Base-by-base conservation (phyloP, 2,113 vertebrate species). In the Asarcornis scutulata region DNA sequence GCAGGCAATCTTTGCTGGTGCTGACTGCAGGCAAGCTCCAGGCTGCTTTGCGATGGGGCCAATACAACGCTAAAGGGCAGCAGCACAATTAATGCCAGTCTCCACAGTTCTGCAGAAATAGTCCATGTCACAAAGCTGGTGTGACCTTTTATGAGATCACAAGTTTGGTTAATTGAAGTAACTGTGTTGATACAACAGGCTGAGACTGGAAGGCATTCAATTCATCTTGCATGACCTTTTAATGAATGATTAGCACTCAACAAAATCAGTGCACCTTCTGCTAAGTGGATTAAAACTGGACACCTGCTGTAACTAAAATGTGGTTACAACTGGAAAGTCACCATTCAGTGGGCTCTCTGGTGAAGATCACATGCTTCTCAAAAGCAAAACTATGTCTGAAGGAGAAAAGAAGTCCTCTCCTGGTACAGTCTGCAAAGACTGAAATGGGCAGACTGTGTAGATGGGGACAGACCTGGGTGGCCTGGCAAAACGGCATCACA, bases 251-350 rank as follows among this genome's bases (percentile, higher is more conserved):
- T 88, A 95, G 95, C 94, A 95, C 53, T 88, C 69, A 42, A 72
- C 91, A 78, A 91, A 93, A 93, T 31, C 88, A 94, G 68, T 68
- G 79, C 69, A 74, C 93, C 90, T 93, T 86, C 85, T 20, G 8
- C 89, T 96, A 94, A 96, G 34, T 93, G 94, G 95, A 96, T 97
- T 96, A 96, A 81, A 91, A 21, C 46, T 31, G 83, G 90, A 94
- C 92, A 90, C 93, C 93, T 78, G 94, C 94, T 96, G 95, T 42
- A 93, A 71, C 56, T 59, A 34, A 83, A 94, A 93, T 83, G 78
- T 46, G 75, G 91, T 59, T 83, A 26, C 82, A 50, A 67, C 0
- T 3, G 83, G 88, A 68, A 91, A 91, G 76, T 64, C 83, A 78
- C 64, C 26, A 13, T 18, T 40, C 68, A 0, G 5, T 6, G 46